phyloP scores from a whole-genome alignment of 2,797 vertebrate genomes.

The Brotula barbata region DNA sequence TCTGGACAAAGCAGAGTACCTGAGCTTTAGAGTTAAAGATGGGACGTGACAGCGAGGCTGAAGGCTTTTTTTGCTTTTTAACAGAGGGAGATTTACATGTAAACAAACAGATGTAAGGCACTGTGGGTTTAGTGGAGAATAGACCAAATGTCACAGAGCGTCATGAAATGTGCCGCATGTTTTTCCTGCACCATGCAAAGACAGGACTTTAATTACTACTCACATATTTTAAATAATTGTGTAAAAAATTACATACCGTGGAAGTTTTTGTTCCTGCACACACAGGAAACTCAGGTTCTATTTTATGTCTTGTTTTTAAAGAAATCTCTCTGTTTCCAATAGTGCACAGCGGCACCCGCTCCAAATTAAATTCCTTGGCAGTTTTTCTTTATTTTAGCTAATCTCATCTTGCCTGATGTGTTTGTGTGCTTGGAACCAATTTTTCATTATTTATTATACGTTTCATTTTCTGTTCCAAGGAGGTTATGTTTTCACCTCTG shows the following conservation, averaged over 20 bases:
- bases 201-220: background rate
- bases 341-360: conserved; percentile 5
- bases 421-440: background rate
- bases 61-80: conserved; percentile 27
- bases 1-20: conserved; percentile 54
- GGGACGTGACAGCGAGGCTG: conserved; percentile 45
- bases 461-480: too few relatives aligned
- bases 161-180: background rate
- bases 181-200: background rate
- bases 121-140: background rate
- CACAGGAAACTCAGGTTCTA: conserved; percentile 19
- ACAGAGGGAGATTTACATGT: conserved; percentile 13
- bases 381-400: conserved; percentile 14
- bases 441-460: too few relatives aligned
- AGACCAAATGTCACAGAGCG: background rate
- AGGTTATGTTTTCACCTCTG: too few relatives aligned
- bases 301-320: conserved; percentile 39
- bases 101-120: conserved; percentile 25
- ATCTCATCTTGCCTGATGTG: conserved; percentile 6
- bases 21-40: conserved; percentile 54
- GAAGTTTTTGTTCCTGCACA: conserved; percentile 21
- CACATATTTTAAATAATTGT: background rate
- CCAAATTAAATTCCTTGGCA: conserved; percentile 16
- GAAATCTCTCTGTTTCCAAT: background rate
- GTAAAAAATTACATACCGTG: background rate